phyloP scores from a whole-genome alignment of 2,113 vertebrate genomes.

The Erythrolamprus reginae region DNA sequence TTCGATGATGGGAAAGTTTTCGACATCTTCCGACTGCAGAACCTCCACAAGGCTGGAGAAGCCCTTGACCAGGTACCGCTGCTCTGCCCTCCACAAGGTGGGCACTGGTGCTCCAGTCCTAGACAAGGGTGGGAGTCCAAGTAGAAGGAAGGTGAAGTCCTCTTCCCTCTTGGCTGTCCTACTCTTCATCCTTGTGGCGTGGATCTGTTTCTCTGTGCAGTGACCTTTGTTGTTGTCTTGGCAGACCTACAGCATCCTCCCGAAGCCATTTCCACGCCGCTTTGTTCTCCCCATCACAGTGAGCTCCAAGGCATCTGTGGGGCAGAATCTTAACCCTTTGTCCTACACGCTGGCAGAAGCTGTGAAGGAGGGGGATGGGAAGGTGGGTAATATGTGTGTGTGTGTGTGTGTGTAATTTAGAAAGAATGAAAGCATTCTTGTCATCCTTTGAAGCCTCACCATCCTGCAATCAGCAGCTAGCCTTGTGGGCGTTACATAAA shows the following conservation, averaged over 20 bases:
- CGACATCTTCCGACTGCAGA: constrained; percentile 75
- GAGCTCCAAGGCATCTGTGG: constrained; percentile 60
- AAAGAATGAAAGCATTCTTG: neutral
- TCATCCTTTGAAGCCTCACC: neutral
- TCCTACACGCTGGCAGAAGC: constrained; percentile 74
- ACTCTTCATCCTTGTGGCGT: neutral
- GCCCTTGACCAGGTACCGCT: constrained; percentile 75
- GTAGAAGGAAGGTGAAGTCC: neutral
- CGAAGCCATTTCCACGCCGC: constrained; percentile 74
- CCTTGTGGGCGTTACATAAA: neutral
- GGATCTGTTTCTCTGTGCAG: no score
- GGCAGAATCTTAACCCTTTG: constrained; percentile 77
- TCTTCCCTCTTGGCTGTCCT: neutral
- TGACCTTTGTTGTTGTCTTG: constrained; percentile 11
- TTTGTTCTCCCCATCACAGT: constrained; percentile 86
- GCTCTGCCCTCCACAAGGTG: neutral
- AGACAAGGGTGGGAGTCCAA: neutral
- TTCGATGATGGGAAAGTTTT: constrained; percentile 75
- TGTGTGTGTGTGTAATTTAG: neutral
- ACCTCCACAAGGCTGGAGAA: constrained; percentile 78
- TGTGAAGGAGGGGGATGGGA: constrained; percentile 71
- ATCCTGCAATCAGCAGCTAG: neutral
- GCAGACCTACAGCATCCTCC: constrained; percentile 74
- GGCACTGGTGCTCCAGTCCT: neutral
- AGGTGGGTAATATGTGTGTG: constrained; percentile 62